These are phyloP conservation scores for Ictalurus punctatus DNA, from an alignment of 2,113 vertebrate species.

Conservation along the genomic window DNA sequence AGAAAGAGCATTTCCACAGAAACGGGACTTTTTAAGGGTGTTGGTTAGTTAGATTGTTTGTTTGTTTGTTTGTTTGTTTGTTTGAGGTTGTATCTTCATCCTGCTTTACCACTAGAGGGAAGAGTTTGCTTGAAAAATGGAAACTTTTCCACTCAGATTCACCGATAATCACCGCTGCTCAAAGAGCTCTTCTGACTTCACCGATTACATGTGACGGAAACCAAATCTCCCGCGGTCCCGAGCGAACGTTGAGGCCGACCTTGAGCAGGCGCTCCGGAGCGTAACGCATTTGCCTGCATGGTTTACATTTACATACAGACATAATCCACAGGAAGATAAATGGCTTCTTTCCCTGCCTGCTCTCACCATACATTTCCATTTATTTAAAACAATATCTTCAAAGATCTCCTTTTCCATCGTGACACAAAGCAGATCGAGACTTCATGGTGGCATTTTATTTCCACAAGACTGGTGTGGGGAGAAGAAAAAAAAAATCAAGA, in stretches of 20 bases:
- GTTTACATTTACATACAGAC: slow-evolving; percentile 43
- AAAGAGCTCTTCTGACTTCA: neutral
- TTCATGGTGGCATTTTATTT: neutral
- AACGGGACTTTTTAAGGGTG: neutral
- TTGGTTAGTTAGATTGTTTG: too few relatives aligned
- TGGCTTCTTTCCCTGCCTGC: slow-evolving; percentile 35
- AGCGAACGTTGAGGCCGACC: neutral
- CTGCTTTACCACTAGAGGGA: slow-evolving; percentile 50
- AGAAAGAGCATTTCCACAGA: neutral
- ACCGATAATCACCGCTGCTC: neutral
- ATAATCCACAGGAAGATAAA: slow-evolving; percentile 29
- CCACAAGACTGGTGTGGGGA: neutral
- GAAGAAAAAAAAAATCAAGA: neutral
- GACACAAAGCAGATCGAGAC: neutral
- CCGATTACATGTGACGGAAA: too few relatives aligned
- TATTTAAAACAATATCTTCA: slow-evolving; percentile 27
- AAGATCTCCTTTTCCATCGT: neutral
- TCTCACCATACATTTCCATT: slow-evolving; percentile 33
- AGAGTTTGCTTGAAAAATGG: neutral
- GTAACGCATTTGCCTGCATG: slow-evolving; percentile 6
- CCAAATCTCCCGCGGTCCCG: neutral
- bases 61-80: neutral
- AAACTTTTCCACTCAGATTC: neutral
- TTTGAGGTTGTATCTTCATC: neutral
- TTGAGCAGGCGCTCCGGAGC: slow-evolving; percentile 3